Base-by-base conservation (phyloP, 2,797 vertebrate species). In the Bucorvus abyssinicus region DNA sequence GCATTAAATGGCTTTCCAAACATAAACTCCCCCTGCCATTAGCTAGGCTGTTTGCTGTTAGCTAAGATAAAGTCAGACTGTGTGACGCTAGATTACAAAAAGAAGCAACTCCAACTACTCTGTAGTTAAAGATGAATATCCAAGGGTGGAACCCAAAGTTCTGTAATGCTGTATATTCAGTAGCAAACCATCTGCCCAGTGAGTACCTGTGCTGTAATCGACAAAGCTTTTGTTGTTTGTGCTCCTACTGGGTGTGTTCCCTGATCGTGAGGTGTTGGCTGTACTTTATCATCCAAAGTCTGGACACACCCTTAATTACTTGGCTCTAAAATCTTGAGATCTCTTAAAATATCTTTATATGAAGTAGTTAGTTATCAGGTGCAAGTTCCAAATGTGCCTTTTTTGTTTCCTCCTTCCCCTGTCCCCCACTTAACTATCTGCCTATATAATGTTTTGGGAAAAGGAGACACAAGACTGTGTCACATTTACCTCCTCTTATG, bases 211-310 rank as follows among this genome's bases (percentile, higher is more conserved):
- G 45, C 65, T 67, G 52, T 69, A 40, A 90, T 29, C 74, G 82
- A 22, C 52, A 91, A 24, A 91, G 67, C 64, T 57, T 86, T 23
- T 70, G 29, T 89, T 85, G 29, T 89, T 85, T 79, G 80, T 56
- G 55, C 56, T 94, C 19, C 74, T n/a, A n/a, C n/a, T 77, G 74
- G 89, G 91, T 57, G 84, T 91, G 85, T 84, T 90, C 64, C 84
- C 16, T 38, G 79, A 88, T 93, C 77, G 84, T 49, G 73, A 70
- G 70, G 63, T 84, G 42, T 32, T 71, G 83, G 75, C 63, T 56
- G 16, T 27, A 32, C 67, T 89, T 95, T 75, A 84, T 81, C 34
- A 57, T 71, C 75, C 53, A 61, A 55, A 64, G 7, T 12, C 23
- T 88, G 55, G 34, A 89, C 73, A 87, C 92, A 67, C 89, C 89